A percentile compares a stretch with the other conserved stretches of the same genome.
Evolutionary conservation across 2,797 vertebrate species (phyloP).

Genomic region (Scarus forsteni): DNA sequence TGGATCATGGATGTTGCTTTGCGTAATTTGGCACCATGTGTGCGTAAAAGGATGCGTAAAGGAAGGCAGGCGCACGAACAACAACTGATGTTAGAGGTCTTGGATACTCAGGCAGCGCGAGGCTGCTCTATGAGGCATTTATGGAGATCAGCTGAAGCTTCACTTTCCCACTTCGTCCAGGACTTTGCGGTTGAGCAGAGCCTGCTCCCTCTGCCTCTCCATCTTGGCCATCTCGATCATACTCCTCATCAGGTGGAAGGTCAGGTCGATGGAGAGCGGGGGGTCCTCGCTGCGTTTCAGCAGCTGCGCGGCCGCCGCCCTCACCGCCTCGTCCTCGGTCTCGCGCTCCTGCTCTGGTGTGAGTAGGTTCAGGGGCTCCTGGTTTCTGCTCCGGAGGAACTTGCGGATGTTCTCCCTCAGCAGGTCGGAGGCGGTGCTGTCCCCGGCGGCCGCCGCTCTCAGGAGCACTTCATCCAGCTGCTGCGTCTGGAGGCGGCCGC

Average conservation of each 20-base stretch:
- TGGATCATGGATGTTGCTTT: slow-evolving; percentile 21
- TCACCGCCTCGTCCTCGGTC: slow-evolving; percentile 21
- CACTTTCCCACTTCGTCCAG: slow-evolving; percentile 93
- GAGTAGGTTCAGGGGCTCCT: slow-evolving; percentile 39
- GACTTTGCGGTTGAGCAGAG: slow-evolving; percentile 90
- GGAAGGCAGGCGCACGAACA: slow-evolving; percentile 49
- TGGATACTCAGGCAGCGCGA: slow-evolving; percentile 25
- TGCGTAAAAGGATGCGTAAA: slow-evolving; percentile 50
- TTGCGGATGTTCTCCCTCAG: slow-evolving; percentile 71
- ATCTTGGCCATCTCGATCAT: slow-evolving; percentile 92
- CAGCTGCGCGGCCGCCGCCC: slow-evolving; percentile 49
- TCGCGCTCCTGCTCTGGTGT: slow-evolving; percentile 2
- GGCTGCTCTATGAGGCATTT: slow-evolving; percentile 39
- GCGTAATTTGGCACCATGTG: slow-evolving; percentile 63
- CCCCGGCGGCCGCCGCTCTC: slow-evolving; percentile 65
- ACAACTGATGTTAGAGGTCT: slow-evolving; percentile 51
- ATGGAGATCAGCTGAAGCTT: slow-evolving; percentile 23
- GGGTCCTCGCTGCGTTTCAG: slow-evolving; percentile 87
- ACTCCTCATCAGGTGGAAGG: slow-evolving; percentile 94
- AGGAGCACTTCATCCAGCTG: slow-evolving; percentile 71
- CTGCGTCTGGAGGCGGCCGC: slow-evolving; percentile 67
- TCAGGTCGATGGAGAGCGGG: slow-evolving; percentile 94
- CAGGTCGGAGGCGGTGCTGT: slow-evolving; percentile 67
- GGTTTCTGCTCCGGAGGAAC: slow-evolving; percentile 58
- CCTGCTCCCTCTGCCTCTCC: slow-evolving; percentile 90